Evolutionary conservation across 2,113 vertebrate species (phyloP), one percentile per base, ranked within the genome.

Genomic region (Dolichallabes microphthalmus): DNA sequence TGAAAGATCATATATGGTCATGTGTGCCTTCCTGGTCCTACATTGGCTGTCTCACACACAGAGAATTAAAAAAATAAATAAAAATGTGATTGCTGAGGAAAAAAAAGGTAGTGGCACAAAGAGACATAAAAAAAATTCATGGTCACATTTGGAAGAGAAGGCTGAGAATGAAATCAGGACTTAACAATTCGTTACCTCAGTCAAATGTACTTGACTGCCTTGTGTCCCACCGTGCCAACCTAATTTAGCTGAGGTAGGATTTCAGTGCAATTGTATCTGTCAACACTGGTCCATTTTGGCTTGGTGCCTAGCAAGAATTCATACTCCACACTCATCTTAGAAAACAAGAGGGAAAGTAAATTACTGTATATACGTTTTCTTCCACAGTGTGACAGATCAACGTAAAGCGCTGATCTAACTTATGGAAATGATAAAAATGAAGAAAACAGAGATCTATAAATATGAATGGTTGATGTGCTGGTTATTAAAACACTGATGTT

Each of bases 201-300:
- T 83, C 39, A 75, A 53, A 71, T 55, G 61, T 68, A 69, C 80
- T 83, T 83, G 78, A 91, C 86, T 82, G 87, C 80, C 27, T 58
- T 71, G 84, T 86, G 84, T 86, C 82, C 69, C 50, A n/a, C 53
- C 3, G 30, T 83, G 81, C 87, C 89, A 86, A 80, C 39, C 63
- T 86, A 81, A 89, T 88, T 83, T 84, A 58, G 39, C 68, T 39
- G 32, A 68, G 86, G 50, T 78, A 80, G 27, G 85, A 88, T 73
- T 86, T 63, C 58, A 80, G 78, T 82, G 74, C 81, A 82, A 76
- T 85, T 84, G 69, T 79, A 82, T 82, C 86, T 86, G 86, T 86
- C 88, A 88, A 76, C 50, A 30, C 60, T 55, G 30, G 60, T 13
- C 80, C 68, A 71, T 58, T 84, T 79, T 82, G 82, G 75, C 82